A percentile compares a stretch with the other conserved stretches of the same genome.
phyloP scores from a whole-genome alignment of 2,888 invertebrate species.

The Eurytoma adleriae region DNA sequence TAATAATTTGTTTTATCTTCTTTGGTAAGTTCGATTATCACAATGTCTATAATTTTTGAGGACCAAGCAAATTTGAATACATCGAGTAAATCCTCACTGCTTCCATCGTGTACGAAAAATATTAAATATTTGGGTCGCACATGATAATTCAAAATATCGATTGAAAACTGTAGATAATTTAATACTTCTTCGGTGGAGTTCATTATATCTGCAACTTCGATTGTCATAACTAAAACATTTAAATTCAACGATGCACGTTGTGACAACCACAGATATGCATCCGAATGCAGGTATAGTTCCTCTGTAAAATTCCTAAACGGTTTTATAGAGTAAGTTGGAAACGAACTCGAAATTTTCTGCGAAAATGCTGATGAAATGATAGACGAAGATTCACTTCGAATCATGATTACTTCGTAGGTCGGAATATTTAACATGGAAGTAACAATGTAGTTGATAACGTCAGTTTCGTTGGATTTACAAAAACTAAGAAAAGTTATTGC shows the following conservation, averaged over 20 bases:
- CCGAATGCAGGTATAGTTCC: background rate
- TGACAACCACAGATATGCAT: background rate
- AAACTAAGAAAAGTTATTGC: background rate
- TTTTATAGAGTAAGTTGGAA: constrained; percentile 12
- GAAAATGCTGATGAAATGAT: constrained; percentile 5
- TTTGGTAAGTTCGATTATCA: background rate
- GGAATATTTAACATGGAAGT: background rate
- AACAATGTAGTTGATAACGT: background rate
- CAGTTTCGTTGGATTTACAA: background rate
- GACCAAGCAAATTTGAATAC: background rate
- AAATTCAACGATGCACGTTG: too few relatives aligned
- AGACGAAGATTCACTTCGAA: background rate
- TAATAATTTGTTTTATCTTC: background rate
- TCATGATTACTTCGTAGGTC: background rate
- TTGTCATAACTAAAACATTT: background rate
- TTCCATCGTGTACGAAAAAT: background rate
- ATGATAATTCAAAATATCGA: background rate
- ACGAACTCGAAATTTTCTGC: background rate
- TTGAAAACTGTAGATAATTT: background rate
- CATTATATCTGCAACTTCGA: background rate
- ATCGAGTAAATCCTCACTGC: background rate
- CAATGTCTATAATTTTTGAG: background rate
- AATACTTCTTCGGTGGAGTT: background rate
- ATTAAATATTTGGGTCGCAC: background rate
- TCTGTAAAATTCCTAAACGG: background rate